A percentile compares a stretch with the other conserved stretches of the same genome.
phyloP scores from a whole-genome alignment of 2,797 vertebrate genomes.

The Megaceryle alcyon region DNA sequence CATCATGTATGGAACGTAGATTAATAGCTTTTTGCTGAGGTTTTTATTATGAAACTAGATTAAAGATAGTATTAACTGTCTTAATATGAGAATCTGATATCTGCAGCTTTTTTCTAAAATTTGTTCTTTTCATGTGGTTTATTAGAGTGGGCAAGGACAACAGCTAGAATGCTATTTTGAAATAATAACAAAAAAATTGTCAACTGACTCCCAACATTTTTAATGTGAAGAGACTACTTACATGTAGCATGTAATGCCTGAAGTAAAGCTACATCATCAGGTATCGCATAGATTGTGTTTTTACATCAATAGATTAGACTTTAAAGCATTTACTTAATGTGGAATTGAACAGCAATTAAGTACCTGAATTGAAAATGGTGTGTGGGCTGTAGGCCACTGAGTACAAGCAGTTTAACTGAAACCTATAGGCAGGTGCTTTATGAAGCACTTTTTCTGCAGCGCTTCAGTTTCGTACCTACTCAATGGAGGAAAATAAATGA shows the following conservation, averaged over 20 bases:
- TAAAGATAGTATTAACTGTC: background rate
- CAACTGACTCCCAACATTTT: background rate
- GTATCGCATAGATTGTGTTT: accelerated
- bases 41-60: background rate
- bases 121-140: background rate
- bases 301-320: background rate
- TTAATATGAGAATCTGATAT: background rate
- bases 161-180: background rate
- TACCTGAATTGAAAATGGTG: background rate
- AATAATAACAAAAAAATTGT: background rate
- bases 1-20: background rate
- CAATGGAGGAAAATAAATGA: background rate
- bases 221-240: background rate
- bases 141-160: background rate
- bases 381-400: background rate
- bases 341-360: background rate
- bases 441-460: background rate
- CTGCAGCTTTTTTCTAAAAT: background rate
- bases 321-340: background rate
- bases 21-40: background rate
- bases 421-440: background rate
- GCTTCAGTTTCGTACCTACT: background rate
- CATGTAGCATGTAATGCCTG: background rate
- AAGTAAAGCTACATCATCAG: background rate
- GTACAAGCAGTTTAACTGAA: background rate